phyloP scores from a whole-genome alignment of 2,797 vertebrate species.

The Bryconaethiops microstoma region DNA sequence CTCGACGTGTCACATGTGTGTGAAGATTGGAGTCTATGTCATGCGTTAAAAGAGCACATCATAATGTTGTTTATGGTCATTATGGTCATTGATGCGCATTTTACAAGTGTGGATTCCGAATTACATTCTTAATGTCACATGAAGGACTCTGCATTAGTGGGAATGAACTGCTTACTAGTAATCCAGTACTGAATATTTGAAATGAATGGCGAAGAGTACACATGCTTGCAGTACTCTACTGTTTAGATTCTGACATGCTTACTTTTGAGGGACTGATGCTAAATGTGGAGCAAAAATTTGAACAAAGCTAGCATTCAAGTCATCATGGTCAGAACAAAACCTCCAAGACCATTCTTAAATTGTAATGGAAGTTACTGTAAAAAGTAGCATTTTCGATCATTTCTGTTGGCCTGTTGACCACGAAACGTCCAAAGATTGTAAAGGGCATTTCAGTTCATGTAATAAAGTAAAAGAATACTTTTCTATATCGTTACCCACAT shows the following conservation, averaged over 20 bases:
- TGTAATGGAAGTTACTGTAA: too few species aligned
- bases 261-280: not conserved
- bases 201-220: not conserved
- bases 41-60: not conserved
- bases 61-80: not conserved
- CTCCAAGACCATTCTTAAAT: not conserved
- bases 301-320: not conserved
- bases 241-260: not conserved
- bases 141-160: not conserved
- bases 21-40: not conserved
- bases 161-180: not conserved
- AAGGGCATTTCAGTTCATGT: too few species aligned
- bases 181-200: not conserved
- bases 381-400: too few species aligned
- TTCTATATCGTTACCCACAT: not conserved
- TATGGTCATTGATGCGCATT: not conserved
- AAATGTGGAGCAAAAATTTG: not conserved
- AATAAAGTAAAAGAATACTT: not conserved
- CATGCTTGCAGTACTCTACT: not conserved
- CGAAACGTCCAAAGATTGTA: too few species aligned
- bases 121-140: constrained; percentile 49
- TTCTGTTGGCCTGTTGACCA: too few species aligned
- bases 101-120: constrained; percentile 10
- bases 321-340: too few species aligned
- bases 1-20: not conserved